These are phyloP conservation scores for Pituophis catenifer DNA, from an alignment of 2,113 vertebrate species.

Conservation along the genomic window DNA sequence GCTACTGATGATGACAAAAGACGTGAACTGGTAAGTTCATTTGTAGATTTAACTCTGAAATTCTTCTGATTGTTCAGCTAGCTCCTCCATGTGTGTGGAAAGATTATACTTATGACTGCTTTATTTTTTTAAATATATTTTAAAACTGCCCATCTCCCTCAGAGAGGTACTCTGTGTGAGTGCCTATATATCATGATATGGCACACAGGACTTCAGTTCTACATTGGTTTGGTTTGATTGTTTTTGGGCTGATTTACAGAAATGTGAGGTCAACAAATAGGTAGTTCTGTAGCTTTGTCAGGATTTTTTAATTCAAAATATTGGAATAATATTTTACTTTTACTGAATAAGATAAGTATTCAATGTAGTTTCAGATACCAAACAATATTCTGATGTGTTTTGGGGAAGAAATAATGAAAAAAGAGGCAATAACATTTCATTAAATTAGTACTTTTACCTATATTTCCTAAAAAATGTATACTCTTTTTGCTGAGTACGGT, in stretches of 20 bases:
- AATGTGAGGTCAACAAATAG: not conserved
- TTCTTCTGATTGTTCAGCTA: not conserved
- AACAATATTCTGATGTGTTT: not conserved
- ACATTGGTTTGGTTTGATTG: not conserved
- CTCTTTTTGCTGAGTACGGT: not conserved
- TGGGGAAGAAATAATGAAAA: not conserved
- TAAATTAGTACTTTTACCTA: not conserved
- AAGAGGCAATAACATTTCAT: not conserved
- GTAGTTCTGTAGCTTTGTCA: not conserved
- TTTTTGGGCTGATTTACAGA: not conserved
- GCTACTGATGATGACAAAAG: slow-evolving; percentile 93
- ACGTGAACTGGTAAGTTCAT: slow-evolving; percentile 86
- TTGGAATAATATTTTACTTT: not conserved
- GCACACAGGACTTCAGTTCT: not conserved
- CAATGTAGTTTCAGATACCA: not conserved
- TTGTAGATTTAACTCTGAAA: not conserved
- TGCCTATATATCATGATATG: not conserved
- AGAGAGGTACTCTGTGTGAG: not conserved
- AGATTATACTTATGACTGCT: not conserved
- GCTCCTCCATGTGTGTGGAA: not conserved
- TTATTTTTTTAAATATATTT: not conserved
- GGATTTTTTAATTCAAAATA: not conserved
- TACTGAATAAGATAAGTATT: not conserved
- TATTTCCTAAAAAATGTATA: not conserved
- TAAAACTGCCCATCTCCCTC: not conserved